Percentiles rank a stretch among this genome's conserved stretches.
Conservation (phyloP, 2,888 invertebrate genomes). For the Alviniconcha strummeri region DNA sequence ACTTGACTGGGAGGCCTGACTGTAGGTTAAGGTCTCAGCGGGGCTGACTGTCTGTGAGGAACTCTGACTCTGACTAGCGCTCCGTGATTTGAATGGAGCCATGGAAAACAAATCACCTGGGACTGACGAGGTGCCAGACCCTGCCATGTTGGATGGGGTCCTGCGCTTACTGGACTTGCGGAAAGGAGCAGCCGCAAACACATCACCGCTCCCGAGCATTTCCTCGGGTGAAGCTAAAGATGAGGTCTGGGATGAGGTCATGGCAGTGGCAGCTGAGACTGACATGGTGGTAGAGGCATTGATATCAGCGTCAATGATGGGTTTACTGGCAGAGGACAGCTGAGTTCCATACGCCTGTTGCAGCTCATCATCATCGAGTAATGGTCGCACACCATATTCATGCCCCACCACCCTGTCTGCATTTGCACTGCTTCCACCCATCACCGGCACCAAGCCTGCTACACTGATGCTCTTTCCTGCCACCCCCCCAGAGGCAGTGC, state of each 20-base stretch:
- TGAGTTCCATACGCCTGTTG: constrained; percentile 62
- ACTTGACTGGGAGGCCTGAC: constrained; percentile 30
- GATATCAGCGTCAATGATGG: constrained; percentile 26
- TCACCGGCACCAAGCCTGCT: not conserved
- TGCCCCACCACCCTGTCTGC: constrained; percentile 80
- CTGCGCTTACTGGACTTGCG: constrained; percentile 51
- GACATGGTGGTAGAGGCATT: constrained; percentile 17
- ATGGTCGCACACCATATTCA: constrained; percentile 84
- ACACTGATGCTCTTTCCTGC: constrained; percentile 2
- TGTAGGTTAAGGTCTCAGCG: constrained; percentile 36
- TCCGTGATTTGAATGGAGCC: constrained; percentile 65
- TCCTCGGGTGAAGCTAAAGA: constrained; percentile 44
- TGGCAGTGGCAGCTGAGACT: constrained; percentile 19
- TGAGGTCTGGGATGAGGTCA: constrained; percentile 41
- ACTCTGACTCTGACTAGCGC: constrained; percentile 31
- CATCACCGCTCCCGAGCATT: constrained; percentile 51
- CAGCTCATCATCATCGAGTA: constrained; percentile 86
- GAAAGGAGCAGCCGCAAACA: constrained; percentile 72
- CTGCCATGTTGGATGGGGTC: constrained; percentile 43
- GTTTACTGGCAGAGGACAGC: constrained; percentile 23
- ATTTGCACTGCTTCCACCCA: not conserved
- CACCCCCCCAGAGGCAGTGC: not conserved
- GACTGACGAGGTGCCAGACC: constrained; percentile 46
- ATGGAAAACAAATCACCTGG: constrained; percentile 66
- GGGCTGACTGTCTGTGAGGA: constrained; percentile 37